These are phyloP conservation scores for Rhinatrema bivittatum DNA, from an alignment of 2,797 vertebrate genomes.

Conservation along the genomic window DNA sequence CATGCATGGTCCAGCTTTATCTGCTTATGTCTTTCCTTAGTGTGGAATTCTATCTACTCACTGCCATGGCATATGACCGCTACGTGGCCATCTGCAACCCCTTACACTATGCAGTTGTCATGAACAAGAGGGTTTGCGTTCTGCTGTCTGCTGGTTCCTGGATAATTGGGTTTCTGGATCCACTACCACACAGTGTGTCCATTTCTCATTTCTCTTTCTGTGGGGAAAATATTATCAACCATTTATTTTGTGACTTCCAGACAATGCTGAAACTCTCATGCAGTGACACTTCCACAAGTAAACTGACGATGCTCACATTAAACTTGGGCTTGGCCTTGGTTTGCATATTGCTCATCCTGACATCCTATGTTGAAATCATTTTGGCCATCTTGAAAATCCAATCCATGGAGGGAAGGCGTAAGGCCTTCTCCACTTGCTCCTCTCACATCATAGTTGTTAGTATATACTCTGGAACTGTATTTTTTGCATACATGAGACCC, in stretches of 20 bases:
- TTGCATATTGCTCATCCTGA: constrained; percentile 5
- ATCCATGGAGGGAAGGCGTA: constrained; percentile 5
- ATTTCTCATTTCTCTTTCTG: constrained; percentile 32
- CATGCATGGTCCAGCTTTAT: constrained; percentile 25
- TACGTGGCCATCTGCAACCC: constrained; percentile 18
- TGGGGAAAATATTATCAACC: constrained; percentile 13
- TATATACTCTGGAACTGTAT: constrained; percentile 16
- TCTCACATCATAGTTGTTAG: constrained; percentile 16
- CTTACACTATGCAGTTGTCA: constrained; percentile 14
- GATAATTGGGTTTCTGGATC: constrained; percentile 11
- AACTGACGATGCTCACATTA: constrained; percentile 9
- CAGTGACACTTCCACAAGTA: constrained; percentile 5
- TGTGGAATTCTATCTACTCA: constrained; percentile 28
- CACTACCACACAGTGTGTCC: constrained; percentile 12
- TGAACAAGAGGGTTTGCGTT: constrained; percentile 11
- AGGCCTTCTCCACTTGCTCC: constrained; percentile 11
- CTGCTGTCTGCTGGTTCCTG: constrained; percentile 8
- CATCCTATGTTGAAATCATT: constrained; percentile 3
- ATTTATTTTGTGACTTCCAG: constrained; percentile 25
- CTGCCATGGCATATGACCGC: constrained; percentile 18
- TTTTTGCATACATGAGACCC: constrained; percentile 14
- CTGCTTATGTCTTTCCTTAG: constrained; percentile 30
- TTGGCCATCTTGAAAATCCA: background rate
- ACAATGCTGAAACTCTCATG: constrained; percentile 15
- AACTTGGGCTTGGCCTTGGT: constrained; percentile 2